Percentiles rank a stretch among this genome's conserved stretches.
These are phyloP conservation scores for Mycalesis mineus DNA, from an alignment of 2,888 invertebrate species.

Conservation along the genomic window DNA sequence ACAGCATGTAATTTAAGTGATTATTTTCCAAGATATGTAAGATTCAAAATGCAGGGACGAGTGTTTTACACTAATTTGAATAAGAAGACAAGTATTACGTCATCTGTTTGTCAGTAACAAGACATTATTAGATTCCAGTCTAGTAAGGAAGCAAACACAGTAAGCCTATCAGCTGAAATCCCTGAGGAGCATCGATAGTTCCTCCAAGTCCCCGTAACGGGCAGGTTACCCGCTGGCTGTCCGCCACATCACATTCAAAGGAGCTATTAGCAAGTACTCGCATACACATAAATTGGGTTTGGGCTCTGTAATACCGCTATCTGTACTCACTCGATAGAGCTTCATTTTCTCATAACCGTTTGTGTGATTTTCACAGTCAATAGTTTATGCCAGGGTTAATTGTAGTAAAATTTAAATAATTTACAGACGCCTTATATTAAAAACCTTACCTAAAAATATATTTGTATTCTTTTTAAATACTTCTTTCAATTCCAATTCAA, in stretches of 20 bases:
- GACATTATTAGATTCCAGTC: neutral
- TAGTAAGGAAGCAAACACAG: conserved; percentile 35
- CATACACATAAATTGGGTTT: conserved; percentile 63
- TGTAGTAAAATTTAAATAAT: too few species aligned
- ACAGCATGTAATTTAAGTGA: too few species aligned
- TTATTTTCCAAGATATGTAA: too few species aligned
- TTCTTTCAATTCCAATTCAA: too few species aligned
- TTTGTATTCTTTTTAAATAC: too few species aligned
- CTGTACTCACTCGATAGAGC: conserved; percentile 30
- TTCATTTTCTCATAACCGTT: neutral
- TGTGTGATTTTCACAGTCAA: neutral
- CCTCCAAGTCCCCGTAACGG: conserved; percentile 56
- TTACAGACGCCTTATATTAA: too few species aligned
- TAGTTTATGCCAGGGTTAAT: neutral
- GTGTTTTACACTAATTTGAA: too few species aligned
- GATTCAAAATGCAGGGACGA: too few species aligned
- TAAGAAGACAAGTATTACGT: too few species aligned
- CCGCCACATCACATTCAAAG: conserved; percentile 55
- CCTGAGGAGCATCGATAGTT: conserved; percentile 56
- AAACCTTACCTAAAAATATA: too few species aligned
- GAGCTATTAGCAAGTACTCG: conserved; percentile 56
- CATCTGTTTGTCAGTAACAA: too few species aligned
- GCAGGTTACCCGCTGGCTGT: conserved; percentile 42
- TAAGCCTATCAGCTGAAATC: conserved; percentile 62
- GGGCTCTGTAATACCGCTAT: conserved; percentile 26